phyloP scores from a whole-genome alignment of 2,797 vertebrate genomes.

The Phrynocephalus vlangalii region DNA sequence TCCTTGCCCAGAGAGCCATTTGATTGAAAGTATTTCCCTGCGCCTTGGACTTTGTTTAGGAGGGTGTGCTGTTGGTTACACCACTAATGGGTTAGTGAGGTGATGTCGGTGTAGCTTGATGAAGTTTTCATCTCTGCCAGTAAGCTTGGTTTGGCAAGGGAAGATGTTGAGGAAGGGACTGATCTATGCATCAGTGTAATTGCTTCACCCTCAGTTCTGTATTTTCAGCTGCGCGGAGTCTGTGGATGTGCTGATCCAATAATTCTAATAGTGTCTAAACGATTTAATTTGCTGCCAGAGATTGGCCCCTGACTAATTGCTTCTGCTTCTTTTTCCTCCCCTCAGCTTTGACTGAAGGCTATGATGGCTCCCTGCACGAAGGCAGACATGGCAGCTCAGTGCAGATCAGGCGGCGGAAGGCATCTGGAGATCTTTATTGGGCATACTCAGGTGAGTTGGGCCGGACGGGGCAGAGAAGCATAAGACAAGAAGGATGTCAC shows the following conservation, averaged over 20 bases:
- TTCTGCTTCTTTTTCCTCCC: conserved; percentile 58
- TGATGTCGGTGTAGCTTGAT: neutral
- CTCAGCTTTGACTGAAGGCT: conserved; percentile 88
- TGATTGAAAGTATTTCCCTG: neutral
- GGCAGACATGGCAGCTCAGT: conserved; percentile 79
- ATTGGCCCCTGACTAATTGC: conserved; percentile 30
- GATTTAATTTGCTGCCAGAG: conserved; percentile 29
- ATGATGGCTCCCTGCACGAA: conserved; percentile 80
- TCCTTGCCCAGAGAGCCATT: neutral
- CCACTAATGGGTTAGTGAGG: neutral
- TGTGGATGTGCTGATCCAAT: conserved; percentile 16
- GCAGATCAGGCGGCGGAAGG: conserved; percentile 87
- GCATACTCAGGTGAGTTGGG: conserved; percentile 91
- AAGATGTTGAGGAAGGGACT: neutral
- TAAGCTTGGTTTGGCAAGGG: neutral
- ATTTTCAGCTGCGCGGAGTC: neutral
- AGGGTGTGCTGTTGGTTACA: neutral
- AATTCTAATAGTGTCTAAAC: conserved; percentile 7
- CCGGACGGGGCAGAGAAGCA: neutral
- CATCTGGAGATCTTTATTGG: conserved; percentile 91
- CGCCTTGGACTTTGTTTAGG: neutral
- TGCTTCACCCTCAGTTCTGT: neutral
- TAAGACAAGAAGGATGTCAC: neutral
- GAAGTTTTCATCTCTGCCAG: neutral
- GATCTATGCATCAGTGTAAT: conserved; percentile 11